Evolutionary conservation across 35 echinoderm and acorn worm species (phyloP).

Genomic region (Ophiothrix spiculata): DNA sequence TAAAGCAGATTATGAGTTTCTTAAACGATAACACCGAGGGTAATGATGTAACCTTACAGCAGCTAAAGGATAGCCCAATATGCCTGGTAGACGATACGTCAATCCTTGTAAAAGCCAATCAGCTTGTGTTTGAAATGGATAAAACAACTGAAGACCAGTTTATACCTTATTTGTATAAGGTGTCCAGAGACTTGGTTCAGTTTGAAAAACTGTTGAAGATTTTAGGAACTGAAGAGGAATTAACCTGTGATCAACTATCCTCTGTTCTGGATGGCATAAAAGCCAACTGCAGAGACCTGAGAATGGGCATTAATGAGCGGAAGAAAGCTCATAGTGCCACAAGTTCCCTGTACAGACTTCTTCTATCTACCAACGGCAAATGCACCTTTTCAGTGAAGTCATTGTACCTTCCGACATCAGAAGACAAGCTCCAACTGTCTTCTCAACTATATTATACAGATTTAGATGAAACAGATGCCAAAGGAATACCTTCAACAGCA

Average conservation of each 20-base stretch:
- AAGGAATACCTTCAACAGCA: background rate
- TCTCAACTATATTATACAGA: slow-evolving; percentile 26
- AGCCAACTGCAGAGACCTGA: background rate
- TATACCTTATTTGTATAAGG: slow-evolving; percentile 24
- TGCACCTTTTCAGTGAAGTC: background rate
- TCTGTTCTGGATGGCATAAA: background rate
- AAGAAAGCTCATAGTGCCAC: background rate
- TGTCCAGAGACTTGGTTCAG: background rate
- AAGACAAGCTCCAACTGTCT: background rate
- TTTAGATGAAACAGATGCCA: background rate
- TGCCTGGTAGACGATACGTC: slow-evolving; percentile 2
- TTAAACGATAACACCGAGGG: background rate
- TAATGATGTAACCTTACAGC: background rate
- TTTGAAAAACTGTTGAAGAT: background rate
- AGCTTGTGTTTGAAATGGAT: slow-evolving; percentile 13
- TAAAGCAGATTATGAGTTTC: background rate
- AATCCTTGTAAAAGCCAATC: slow-evolving; percentile 20
- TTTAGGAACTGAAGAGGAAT: background rate
- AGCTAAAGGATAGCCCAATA: background rate
- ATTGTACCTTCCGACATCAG: slow-evolving; percentile 12
- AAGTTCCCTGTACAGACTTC: background rate
- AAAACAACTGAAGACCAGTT: background rate
- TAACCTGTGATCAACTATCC: slow-evolving; percentile 18
- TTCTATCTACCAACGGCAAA: background rate
- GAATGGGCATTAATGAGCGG: background rate